Evolutionary conservation across 2,797 vertebrate species (phyloP).

Genomic region (Alca torda): DNA sequence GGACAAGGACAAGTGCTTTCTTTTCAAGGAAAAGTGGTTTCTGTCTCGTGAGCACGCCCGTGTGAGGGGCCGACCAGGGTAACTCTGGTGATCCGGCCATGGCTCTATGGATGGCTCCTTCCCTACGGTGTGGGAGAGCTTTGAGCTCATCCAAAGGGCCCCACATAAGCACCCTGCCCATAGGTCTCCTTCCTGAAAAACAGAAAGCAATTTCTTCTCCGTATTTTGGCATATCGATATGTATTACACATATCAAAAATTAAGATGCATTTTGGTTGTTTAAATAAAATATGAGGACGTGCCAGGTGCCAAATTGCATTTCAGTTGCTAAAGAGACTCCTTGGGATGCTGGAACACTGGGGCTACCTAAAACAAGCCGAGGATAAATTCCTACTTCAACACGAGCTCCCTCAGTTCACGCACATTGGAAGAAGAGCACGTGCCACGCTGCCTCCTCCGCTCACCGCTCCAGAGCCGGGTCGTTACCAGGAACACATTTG

Average conservation of each 20-base stretch:
- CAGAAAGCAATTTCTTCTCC: background rate
- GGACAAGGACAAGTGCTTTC: background rate
- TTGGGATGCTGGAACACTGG: background rate
- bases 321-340: background rate
- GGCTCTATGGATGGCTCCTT: background rate
- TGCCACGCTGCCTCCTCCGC: no score
- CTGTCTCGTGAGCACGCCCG: accelerated
- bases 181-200: background rate
- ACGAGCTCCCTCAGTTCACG: background rate
- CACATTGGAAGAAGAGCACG: background rate
- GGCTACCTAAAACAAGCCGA: background rate
- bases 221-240: background rate
- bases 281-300: background rate
- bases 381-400: background rate
- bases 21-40: no score
- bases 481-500: accelerated
- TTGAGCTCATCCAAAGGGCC: background rate
- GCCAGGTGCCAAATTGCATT: background rate
- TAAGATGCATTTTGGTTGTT: background rate
- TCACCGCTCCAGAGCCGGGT: background rate
- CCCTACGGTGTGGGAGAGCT: accelerated
- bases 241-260: background rate
- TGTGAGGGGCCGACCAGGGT: background rate
- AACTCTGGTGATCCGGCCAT: no score
- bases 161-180: accelerated